Evolutionary conservation across 1,140 invertebrate genomes (phyloP).

Genomic region (Andricus grossulariae): DNA sequence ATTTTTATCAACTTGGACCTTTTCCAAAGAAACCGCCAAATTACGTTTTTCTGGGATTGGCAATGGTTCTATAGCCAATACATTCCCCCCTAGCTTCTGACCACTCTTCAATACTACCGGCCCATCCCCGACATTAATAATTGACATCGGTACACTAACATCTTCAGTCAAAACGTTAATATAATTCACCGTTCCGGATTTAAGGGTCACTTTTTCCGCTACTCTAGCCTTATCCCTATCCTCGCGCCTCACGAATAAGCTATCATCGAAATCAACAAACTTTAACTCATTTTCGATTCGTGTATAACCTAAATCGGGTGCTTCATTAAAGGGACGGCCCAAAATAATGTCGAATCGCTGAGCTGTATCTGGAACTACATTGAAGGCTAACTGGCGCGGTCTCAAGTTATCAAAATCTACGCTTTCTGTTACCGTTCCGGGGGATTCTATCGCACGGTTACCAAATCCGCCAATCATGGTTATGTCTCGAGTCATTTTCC

Average conservation of each 20-base stretch:
- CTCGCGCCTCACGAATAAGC: no score
- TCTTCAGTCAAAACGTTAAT: conserved; percentile 48
- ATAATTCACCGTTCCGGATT: conserved; percentile 36
- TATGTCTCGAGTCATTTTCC: no score
- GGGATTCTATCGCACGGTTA: not conserved
- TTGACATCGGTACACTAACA: conserved; percentile 52
- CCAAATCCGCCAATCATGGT: conserved; percentile 32
- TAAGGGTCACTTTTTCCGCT: not conserved
- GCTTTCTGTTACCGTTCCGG: not conserved
- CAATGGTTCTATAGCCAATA: not conserved
- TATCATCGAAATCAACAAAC: not conserved
- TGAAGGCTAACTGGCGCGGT: not conserved
- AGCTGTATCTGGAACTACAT: conserved; percentile 40
- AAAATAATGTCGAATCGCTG: no score
- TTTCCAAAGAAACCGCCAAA: no score
- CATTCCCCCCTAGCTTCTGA: not conserved
- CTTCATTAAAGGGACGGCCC: no score
- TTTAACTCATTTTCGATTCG: not conserved
- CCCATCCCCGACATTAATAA: no score
- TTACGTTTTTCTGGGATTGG: not conserved
- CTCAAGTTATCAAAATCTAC: conserved; percentile 28
- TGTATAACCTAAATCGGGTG: not conserved
- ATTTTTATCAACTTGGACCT: not conserved
- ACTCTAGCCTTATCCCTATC: not conserved
- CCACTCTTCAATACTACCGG: no score